phyloP scores from a whole-genome alignment of 2,113 vertebrate species.

The Elephas maximus region DNA sequence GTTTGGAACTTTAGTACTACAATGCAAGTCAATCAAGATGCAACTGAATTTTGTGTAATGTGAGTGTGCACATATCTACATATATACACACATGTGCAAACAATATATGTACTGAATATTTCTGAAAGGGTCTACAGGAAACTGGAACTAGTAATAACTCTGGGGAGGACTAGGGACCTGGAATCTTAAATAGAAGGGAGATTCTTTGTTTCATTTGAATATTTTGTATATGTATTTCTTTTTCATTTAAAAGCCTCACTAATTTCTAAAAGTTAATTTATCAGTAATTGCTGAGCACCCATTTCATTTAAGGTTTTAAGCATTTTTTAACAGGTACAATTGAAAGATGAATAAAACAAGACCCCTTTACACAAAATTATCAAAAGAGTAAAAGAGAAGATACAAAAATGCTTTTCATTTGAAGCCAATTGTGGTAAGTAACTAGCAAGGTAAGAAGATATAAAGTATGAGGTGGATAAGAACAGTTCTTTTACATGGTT shows the following conservation, averaged over 20 bases:
- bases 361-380: background rate
- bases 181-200: background rate
- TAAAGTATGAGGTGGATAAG: background rate
- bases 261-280: constrained; percentile 26
- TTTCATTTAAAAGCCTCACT: background rate
- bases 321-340: background rate
- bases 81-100: background rate
- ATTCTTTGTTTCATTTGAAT: background rate
- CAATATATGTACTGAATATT: background rate
- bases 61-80: background rate
- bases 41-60: background rate
- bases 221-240: background rate
- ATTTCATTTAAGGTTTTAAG: background rate
- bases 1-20: background rate
- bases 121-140: background rate
- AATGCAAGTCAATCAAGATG: background rate
- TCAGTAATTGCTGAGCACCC: background rate
- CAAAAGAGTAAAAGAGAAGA: background rate
- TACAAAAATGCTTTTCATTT: background rate
- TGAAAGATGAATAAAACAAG: background rate
- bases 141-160: background rate
- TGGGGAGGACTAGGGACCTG: background rate
- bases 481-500: background rate
- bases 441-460: background rate
- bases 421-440: background rate